Evolutionary conservation across 2,888 invertebrate genomes (phyloP), one percentile per base, ranked within the genome.

Genomic region (Linnaemya tessellans): DNA sequence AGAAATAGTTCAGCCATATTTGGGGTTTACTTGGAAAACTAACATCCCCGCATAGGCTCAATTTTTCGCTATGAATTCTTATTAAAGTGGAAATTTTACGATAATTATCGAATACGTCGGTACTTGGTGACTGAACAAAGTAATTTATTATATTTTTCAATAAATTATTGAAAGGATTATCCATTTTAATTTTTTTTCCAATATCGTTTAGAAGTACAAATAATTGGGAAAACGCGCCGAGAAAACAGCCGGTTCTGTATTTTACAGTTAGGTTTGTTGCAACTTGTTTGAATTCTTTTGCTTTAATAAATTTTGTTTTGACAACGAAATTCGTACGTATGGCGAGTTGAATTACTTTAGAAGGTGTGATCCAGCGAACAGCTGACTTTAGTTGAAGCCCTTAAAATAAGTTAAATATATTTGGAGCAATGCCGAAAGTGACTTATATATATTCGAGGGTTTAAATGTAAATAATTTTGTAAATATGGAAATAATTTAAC

Each of bases 31-130:
- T 91, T 11, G 95, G 94, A 91, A 96, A 95, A 92, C 95, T 95
- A 5, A 95, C 91, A 86, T 96, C 96, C 10, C 96, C 96, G 58
- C 93, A 91, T 49, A 90, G 90, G 75, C 92, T 89, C 8, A 95
- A 91, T 87, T 94, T 94, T 87, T 94, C 94, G 1, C 91, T 93
- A 88, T 96, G 95, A 88, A 93, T 93, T 91, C 94, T 95, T 49
- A 96, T 92, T 41, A 94, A 89, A 81, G 82, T 87, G 38, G 83
- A 75, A 25, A 84, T 78, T 22, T 46, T 80, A 11, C 67, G 64
- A 56, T 67, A 65, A 54, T 70, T 68, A 51, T 75, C 46, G 0
- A 65, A 4, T 3, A 64, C 18, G 3, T 46, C 15, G 13, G 3
- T 22, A 4, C 30, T 15, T 10, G 22, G n/a, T 3, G 67, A 22